Percentiles rank a stretch among this genome's conserved stretches.
These are phyloP conservation scores for Villa cingulata DNA, from an alignment of 2,888 invertebrate species.

Conservation along the genomic window DNA sequence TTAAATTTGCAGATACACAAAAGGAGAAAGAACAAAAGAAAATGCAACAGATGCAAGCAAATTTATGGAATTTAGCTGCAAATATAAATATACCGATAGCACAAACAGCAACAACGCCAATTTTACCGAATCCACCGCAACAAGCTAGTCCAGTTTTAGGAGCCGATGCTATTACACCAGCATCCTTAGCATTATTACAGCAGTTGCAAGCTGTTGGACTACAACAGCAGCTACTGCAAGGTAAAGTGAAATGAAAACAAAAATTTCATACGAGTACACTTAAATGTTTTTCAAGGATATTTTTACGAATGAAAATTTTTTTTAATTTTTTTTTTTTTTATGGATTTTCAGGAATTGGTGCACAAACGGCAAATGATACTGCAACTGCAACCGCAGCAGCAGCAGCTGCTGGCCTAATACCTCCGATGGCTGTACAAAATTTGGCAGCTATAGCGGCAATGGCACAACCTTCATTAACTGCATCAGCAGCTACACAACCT, in stretches of 20 bases:
- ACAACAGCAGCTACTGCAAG: slow-evolving; percentile 49
- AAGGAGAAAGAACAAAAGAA: slow-evolving; percentile 97
- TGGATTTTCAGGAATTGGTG: slow-evolving; percentile 27
- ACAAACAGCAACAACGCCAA: slow-evolving; percentile 39
- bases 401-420: slow-evolving; percentile 41
- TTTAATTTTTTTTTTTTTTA: background rate
- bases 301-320: background rate
- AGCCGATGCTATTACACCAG: slow-evolving; percentile 42
- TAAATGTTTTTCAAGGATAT: no score
- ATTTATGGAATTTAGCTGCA: slow-evolving; percentile 73
- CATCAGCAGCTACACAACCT: slow-evolving; percentile 24
- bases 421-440: slow-evolving; percentile 82
- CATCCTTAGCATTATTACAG: slow-evolving; percentile 49
- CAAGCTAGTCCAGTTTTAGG: slow-evolving; percentile 35
- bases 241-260: slow-evolving; percentile 23
- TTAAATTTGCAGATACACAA: slow-evolving; percentile 98
- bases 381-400: slow-evolving; percentile 28
- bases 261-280: no score
- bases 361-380: slow-evolving; percentile 29
- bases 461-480: slow-evolving; percentile 37
- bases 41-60: slow-evolving; percentile 86
- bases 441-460: slow-evolving; percentile 68
- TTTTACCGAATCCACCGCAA: slow-evolving; percentile 35
- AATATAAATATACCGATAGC: slow-evolving; percentile 39
- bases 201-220: slow-evolving; percentile 52